Evolutionary conservation across 1,140 invertebrate species (phyloP).

Genomic region (Dreissena rostriformis): DNA sequence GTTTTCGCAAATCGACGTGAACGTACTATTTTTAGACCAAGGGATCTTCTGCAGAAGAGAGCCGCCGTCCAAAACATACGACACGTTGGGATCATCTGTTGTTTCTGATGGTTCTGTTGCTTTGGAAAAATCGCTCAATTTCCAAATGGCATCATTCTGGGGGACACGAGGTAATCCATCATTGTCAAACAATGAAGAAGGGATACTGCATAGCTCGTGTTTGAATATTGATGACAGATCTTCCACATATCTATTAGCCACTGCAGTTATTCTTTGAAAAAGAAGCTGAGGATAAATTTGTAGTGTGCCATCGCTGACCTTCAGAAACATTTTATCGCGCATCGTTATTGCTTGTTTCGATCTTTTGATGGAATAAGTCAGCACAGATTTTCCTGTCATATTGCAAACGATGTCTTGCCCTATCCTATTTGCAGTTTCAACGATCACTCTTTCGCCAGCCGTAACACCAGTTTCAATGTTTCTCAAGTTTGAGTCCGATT

Average conservation of each 20-base stretch:
- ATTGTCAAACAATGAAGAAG: slow-evolving; percentile 57
- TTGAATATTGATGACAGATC: slow-evolving; percentile 32
- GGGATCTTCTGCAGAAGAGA: slow-evolving; percentile 44
- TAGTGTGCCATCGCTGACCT: slow-evolving; percentile 32
- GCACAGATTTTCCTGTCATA: slow-evolving; percentile 37
- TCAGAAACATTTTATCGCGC: slow-evolving; percentile 12
- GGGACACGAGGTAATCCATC: slow-evolving; percentile 32
- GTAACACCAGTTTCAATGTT: slow-evolving; percentile 36
- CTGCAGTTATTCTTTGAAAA: slow-evolving; percentile 57
- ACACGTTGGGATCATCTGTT: background rate
- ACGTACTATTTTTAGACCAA: slow-evolving; percentile 23
- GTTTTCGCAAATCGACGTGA: too few species aligned
- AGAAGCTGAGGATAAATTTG: slow-evolving; percentile 59
- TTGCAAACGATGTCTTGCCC: slow-evolving; percentile 37
- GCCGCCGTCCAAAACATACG: slow-evolving; percentile 60
- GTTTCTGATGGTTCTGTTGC: too few species aligned
- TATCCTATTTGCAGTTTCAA: too few species aligned
- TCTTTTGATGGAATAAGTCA: slow-evolving; percentile 43
- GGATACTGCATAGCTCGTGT: slow-evolving; percentile 54
- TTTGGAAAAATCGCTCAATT: background rate
- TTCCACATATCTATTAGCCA: slow-evolving; percentile 1
- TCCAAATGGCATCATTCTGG: slow-evolving; percentile 59
- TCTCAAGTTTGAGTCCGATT: too few species aligned
- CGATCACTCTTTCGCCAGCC: too few species aligned
- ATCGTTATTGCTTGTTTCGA: slow-evolving; percentile 49